phyloP scores from a whole-genome alignment of 2,888 invertebrate genomes.

The Oxytorus armatus region DNA sequence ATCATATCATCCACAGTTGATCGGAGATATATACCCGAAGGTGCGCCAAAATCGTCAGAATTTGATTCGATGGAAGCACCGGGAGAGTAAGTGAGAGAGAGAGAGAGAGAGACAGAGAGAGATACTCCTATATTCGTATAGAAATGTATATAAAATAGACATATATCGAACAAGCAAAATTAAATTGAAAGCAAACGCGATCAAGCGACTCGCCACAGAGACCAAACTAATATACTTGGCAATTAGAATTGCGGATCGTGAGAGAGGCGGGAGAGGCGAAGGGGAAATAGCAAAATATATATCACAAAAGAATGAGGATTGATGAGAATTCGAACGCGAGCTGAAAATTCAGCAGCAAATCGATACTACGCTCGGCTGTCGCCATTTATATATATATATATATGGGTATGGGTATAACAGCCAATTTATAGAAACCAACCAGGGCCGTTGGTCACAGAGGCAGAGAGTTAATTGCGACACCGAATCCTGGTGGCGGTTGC shows the following conservation, averaged over 20 bases:
- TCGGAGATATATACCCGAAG: conserved; percentile 38
- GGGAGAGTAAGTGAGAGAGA: conserved; percentile 3
- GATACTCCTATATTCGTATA: background rate
- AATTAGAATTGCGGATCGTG: conserved; percentile 58
- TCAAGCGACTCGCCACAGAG: conserved; percentile 45
- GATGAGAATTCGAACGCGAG: conserved; percentile 31
- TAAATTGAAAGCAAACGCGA: conserved; percentile 62
- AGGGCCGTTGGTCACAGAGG: conserved; percentile 57
- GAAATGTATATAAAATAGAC: background rate
- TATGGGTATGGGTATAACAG: conserved; percentile 23
- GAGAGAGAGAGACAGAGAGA: conserved; percentile 4
- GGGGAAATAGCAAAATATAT: conserved; percentile 16
- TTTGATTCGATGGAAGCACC: conserved; percentile 7
- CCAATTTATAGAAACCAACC: conserved; percentile 58
- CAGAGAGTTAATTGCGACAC: conserved; percentile 59
- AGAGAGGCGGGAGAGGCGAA: conserved; percentile 10
- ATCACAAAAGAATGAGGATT: conserved; percentile 38
- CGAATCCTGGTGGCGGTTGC: conserved; percentile 51
- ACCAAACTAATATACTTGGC: conserved; percentile 61
- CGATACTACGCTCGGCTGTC: conserved; percentile 40
- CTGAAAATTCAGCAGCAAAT: conserved; percentile 52
- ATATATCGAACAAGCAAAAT: conserved; percentile 41
- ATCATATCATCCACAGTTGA: conserved; percentile 46
- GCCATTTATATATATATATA: conserved; percentile 19
- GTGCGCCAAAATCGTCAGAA: conserved; percentile 28